These are phyloP conservation scores for Brachymystax lenok DNA, from an alignment of 2,797 vertebrate genomes.

Conservation along the genomic window DNA sequence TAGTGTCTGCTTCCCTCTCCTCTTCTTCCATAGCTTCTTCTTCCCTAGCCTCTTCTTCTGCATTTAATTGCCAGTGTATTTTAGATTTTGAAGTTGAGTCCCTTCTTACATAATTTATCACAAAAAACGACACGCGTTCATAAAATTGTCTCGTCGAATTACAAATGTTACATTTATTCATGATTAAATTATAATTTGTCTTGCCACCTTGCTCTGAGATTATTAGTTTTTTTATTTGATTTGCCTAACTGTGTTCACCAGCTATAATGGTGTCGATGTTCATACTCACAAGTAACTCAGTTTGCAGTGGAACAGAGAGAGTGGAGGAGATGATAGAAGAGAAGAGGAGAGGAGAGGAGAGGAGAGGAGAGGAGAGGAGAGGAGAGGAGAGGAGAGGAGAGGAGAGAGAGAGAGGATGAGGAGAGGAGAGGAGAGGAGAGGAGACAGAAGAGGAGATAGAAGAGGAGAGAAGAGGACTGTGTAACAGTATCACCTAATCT, in stretches of 20 bases:
- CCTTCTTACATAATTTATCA: conserved; percentile 74
- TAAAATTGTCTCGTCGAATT: conserved; percentile 71
- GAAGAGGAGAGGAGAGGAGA: too few species aligned
- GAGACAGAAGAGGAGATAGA: too few species aligned
- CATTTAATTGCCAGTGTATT: conserved; percentile 78
- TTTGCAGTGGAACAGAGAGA: conserved; percentile 4
- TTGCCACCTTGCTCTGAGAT: conserved; percentile 39
- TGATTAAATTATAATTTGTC: conserved; percentile 75
- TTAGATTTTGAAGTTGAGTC: conserved; percentile 71
- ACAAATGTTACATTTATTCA: conserved; percentile 65
- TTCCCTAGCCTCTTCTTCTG: conserved; percentile 1
- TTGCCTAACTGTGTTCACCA: conserved; percentile 59
- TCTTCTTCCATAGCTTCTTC: conserved; percentile 34
- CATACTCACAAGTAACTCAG: conserved; percentile 36
- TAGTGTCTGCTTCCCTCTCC: conserved; percentile 58
- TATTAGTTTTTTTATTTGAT: conserved; percentile 43
- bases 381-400: too few species aligned
- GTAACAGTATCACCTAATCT: not conserved
- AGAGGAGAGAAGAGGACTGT: not conserved
- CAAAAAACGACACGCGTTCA: conserved; percentile 69
- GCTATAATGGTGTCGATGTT: conserved; percentile 42
- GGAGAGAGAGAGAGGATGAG: too few species aligned
- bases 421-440: too few species aligned
- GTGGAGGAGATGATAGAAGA: too few species aligned
- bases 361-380: too few species aligned